Percentiles rank a stretch among this genome's conserved stretches.
These are phyloP conservation scores for Ditula angustiorana DNA, from an alignment of 2,888 invertebrate species.

Conservation along the genomic window DNA sequence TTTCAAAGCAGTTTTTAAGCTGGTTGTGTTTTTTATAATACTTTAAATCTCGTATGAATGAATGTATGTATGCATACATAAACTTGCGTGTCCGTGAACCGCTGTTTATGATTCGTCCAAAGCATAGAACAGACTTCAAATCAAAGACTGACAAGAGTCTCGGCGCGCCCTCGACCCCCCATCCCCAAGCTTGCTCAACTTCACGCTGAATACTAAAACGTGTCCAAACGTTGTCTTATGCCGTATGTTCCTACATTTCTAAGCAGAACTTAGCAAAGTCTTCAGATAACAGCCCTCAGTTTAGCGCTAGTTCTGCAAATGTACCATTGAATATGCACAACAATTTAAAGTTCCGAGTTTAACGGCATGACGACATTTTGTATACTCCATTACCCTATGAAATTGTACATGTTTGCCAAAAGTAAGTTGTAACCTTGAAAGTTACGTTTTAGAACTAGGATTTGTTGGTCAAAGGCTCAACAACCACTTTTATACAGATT, in stretches of 20 bases:
- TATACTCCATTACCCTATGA: constrained; percentile 7
- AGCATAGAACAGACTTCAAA: background rate
- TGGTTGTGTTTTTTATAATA: too few relatives aligned
- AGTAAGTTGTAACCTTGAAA: constrained; percentile 4
- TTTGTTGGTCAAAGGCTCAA: background rate
- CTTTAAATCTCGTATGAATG: too few relatives aligned
- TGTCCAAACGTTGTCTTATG: constrained; percentile 15
- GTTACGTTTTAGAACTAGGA: constrained; percentile 4
- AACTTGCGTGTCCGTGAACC: background rate
- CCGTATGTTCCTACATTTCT: constrained; percentile 11
- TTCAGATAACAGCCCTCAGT: constrained; percentile 1
- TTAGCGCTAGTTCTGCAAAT: constrained; percentile 5
- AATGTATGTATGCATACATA: background rate
- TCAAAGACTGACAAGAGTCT: constrained; percentile 6
- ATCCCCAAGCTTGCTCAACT: constrained; percentile 6
- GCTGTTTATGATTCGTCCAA: too few relatives aligned
- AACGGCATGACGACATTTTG: constrained; percentile 5
- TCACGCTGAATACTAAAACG: constrained; percentile 20
- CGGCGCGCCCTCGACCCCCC: constrained; percentile 3
- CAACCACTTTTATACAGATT: constrained; percentile 6
- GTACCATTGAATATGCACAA: constrained; percentile 13
- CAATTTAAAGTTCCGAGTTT: constrained; percentile 21
- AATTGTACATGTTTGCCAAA: constrained; percentile 10
- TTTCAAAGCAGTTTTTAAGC: too few relatives aligned
- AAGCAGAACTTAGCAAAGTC: constrained; percentile 12